Percentiles rank a stretch among this genome's conserved stretches.
These are phyloP conservation scores for Percopsis omiscomaycus DNA, from an alignment of 2,797 vertebrate species.

Conservation along the genomic window DNA sequence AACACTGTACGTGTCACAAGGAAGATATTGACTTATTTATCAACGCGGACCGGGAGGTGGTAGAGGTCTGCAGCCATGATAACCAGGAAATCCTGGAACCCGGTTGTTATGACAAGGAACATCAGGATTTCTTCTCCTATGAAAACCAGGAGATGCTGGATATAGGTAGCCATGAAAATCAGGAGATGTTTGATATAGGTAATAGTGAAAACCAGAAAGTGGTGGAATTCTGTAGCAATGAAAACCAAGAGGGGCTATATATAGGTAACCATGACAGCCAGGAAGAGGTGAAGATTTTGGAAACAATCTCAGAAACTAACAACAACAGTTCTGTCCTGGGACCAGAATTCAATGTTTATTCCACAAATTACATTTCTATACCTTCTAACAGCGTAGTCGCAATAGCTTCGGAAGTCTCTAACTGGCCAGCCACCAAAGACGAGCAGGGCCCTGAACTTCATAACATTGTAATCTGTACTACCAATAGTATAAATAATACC, in stretches of 20 bases:
- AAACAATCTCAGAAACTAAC: conserved; percentile 49
- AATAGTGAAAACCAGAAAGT: conserved; percentile 12
- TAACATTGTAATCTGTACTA: conserved; percentile 21
- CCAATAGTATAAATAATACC: conserved; percentile 28
- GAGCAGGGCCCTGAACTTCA: conserved; percentile 40
- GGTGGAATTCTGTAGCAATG: conserved; percentile 17
- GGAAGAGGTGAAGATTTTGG: conserved; percentile 45
- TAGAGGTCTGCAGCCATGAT: conserved; percentile 36
- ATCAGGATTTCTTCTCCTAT: conserved; percentile 19
- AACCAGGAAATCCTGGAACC: conserved; percentile 58
- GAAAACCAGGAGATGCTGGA: conserved; percentile 12
- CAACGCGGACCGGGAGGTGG: conserved; percentile 46
- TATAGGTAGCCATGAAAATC: conserved; percentile 3
- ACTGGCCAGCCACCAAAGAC: conserved; percentile 21
- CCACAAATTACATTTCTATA: conserved; percentile 27
- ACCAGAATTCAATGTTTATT: conserved; percentile 21
- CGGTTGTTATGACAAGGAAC: conserved; percentile 23
- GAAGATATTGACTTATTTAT: conserved; percentile 9
- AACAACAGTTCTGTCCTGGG: conserved; percentile 53
- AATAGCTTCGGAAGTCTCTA: conserved; percentile 32
- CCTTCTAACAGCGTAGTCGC: conserved; percentile 44
- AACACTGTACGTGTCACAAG: conserved; percentile 12
- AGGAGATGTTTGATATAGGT: conserved; percentile 8
- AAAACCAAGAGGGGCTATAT: conserved; percentile 45
- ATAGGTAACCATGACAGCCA: conserved; percentile 48